Evolutionary conservation across 1,140 invertebrate genomes (phyloP).

Genomic region (Charaxes varanes): DNA sequence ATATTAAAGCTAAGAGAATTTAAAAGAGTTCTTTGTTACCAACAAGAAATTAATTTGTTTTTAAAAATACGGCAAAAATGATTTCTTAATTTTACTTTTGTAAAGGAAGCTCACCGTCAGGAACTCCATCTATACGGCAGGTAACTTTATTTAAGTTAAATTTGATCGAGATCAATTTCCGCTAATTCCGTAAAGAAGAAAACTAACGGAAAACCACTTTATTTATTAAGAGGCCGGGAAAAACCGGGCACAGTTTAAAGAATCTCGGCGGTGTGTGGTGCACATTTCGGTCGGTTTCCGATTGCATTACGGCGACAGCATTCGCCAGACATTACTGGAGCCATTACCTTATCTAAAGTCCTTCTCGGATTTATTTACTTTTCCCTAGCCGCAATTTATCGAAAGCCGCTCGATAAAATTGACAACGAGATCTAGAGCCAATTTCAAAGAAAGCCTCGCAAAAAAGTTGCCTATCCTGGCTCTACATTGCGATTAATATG

Average conservation of each 20-base stretch:
- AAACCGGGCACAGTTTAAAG: slow-evolving; percentile 12
- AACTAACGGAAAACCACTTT: slow-evolving; percentile 21
- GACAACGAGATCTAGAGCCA: slow-evolving; percentile 66
- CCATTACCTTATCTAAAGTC: slow-evolving; percentile 73
- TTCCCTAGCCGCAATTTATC: slow-evolving; percentile 71
- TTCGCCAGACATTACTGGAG: slow-evolving; percentile 63
- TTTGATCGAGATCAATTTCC: too few species aligned
- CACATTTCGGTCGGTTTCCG: slow-evolving; percentile 48
- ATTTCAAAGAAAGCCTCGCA: slow-evolving; percentile 45
- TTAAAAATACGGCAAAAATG: too few species aligned
- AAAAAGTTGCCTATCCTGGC: too few species aligned
- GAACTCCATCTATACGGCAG: too few species aligned
- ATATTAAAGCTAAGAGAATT: slow-evolving; percentile 64
- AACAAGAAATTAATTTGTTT: too few species aligned
- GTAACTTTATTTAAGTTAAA: too few species aligned
- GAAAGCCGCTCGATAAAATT: slow-evolving; percentile 72
- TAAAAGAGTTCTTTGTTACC: too few species aligned
- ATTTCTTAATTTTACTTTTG: too few species aligned
- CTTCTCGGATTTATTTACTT: slow-evolving; percentile 72
- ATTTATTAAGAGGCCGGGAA: slow-evolving; percentile 13
- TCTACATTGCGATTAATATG: too few species aligned
- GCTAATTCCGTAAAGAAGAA: neutral
- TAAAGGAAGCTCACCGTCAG: too few species aligned
- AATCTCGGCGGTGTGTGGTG: slow-evolving; percentile 35
- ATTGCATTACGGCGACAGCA: slow-evolving; percentile 65